Evolutionary conservation across 1,140 invertebrate genomes (phyloP).

Genomic region (Ectropis grisescens): DNA sequence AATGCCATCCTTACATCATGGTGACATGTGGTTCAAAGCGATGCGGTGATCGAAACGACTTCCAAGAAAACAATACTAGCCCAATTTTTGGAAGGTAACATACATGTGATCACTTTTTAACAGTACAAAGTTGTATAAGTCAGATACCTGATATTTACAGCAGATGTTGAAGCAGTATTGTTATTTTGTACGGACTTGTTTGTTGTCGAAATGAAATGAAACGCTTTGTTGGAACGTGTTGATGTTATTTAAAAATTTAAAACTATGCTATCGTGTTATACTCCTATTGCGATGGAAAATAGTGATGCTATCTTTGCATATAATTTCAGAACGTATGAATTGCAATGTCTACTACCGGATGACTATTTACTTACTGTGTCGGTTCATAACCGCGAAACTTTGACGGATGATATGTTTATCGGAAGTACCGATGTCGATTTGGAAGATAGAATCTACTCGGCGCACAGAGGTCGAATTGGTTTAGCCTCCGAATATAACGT

Average conservation of each 20-base stretch:
- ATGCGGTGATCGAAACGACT: too few relatives aligned
- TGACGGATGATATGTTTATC: conserved; percentile 82
- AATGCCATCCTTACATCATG: too few relatives aligned
- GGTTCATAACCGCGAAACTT: conserved; percentile 82
- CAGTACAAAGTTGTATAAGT: not conserved
- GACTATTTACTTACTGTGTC: conserved; percentile 82
- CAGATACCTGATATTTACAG: not conserved
- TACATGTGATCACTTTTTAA: not conserved
- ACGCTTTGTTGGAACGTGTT: not conserved
- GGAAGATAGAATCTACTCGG: conserved; percentile 88
- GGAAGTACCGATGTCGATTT: conserved; percentile 89
- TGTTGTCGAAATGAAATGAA: not conserved
- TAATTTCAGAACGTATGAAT: conserved; percentile 81
- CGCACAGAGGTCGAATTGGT: conserved; percentile 84
- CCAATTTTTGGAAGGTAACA: too few relatives aligned
- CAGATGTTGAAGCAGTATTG: not conserved
- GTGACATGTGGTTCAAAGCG: too few relatives aligned
- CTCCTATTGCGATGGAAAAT: too few relatives aligned
- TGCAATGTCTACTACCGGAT: conserved; percentile 76
- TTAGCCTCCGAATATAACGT: conserved; percentile 78
- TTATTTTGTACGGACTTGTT: not conserved
- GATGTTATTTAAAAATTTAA: conserved; percentile 2
- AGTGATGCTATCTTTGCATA: too few relatives aligned
- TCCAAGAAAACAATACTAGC: too few relatives aligned
- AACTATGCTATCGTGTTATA: too few relatives aligned